Evolutionary conservation across 2,888 invertebrate genomes (phyloP), one percentile per base, ranked within the genome.

Genomic region (Amaurobius ferox): DNA sequence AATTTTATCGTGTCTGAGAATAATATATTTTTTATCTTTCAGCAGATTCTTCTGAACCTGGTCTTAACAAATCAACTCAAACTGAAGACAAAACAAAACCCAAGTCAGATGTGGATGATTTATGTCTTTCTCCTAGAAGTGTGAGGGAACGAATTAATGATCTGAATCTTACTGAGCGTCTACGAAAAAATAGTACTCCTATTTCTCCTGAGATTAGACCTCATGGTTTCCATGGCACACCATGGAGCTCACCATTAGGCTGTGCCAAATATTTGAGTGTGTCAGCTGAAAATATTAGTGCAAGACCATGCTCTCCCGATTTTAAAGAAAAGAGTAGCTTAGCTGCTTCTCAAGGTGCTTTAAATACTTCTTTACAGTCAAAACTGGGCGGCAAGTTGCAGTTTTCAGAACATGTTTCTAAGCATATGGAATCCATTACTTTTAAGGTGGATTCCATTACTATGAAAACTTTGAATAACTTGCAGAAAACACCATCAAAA

Each of bases 231-330:
- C 89, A 92, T 91, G 91, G 91, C 87, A 92, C 92, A 16, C 92
- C 92, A 0, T 92, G 92, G 92, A 92, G 91, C 86, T 92, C 92
- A 0, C 92, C 92, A 1, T 90, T 92, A 64, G 92, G 92, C 79
- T 92, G 92, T 11, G 92, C 92, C 13, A 92, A 92, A 72, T 91
- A 92, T 71, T 90, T 92, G 71, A 92, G 92, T 88, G 90, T 91
- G 39, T 92, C 92, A 5, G 91, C 91, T 2, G 92, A 92, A 88
- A 92, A 92, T 87, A 89, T 87, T 61, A 83, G 87, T 23, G 66
- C 85, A 30, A 79, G 88, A 35, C 88, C 90, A 19, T 89, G 88
- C 87, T 92, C 92, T 3, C 92, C 92, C 1, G 70, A 87, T 13
- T 67, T 48, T n/a, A 70, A 73, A 61, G 71, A 74, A 11, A 85